A percentile compares a stretch with the other conserved stretches of the same genome.
phyloP scores from a whole-genome alignment of 1,140 invertebrate species.

The Temnothorax longispinosus region DNA sequence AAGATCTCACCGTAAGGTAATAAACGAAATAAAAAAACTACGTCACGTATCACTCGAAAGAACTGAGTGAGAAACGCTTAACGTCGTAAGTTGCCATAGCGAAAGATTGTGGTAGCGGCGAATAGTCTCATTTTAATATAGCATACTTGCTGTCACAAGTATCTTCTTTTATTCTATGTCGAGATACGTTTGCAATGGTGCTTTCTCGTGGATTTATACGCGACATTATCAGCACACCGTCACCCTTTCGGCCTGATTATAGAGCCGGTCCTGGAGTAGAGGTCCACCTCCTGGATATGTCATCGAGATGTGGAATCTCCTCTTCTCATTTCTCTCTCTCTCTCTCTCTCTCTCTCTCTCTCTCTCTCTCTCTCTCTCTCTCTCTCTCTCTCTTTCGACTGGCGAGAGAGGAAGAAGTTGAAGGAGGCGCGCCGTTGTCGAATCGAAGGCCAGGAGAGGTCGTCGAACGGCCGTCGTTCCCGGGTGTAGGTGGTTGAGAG shows the following conservation, averaged over 20 bases:
- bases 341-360: constrained; percentile 21
- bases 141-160: background rate
- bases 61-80: background rate
- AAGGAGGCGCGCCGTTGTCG: constrained; percentile 64
- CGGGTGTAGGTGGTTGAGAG: constrained; percentile 74
- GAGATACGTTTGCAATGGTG: background rate
- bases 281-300: constrained; percentile 25
- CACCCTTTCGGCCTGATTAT: constrained; percentile 11
- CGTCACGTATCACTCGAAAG: background rate
- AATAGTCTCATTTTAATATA: constrained; percentile 15
- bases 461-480: constrained; percentile 70
- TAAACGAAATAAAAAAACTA: background rate
- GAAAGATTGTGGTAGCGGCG: background rate
- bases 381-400: background rate
- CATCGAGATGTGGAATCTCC: constrained; percentile 33
- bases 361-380: constrained; percentile 21
- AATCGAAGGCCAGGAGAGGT: constrained; percentile 74
- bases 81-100: background rate
- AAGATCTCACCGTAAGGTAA: background rate
- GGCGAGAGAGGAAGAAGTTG: background rate
- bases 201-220: constrained; percentile 52
- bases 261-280: constrained; percentile 1
- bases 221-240: constrained; percentile 27
- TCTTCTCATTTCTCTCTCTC: constrained; percentile 21
- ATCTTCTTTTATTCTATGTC: background rate